A percentile compares a stretch with the other conserved stretches of the same genome.
Conservation (phyloP, 2,113 vertebrate genomes). For the Aptenodytes patagonicus region DNA sequence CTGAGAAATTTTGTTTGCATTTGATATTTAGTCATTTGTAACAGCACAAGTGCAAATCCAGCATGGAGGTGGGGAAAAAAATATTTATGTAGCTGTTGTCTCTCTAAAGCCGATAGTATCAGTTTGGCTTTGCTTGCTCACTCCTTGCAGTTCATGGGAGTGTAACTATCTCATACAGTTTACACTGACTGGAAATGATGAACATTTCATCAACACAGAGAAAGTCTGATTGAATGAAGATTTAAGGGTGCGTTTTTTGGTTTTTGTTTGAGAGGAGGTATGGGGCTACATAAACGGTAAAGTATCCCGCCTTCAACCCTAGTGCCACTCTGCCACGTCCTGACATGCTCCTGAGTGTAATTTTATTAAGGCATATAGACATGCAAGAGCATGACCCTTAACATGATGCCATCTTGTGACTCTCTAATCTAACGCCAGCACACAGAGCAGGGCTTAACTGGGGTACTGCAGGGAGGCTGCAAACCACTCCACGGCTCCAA, state of each 20-base stretch:
- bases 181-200: neutral
- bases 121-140: neutral
- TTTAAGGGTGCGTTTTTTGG: rapidly evolving
- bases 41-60: neutral
- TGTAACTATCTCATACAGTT: neutral
- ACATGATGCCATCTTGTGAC: no score
- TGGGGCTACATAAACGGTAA: neutral
- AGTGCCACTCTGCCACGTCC: neutral
- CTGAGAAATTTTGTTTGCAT: neutral
- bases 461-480: neutral
- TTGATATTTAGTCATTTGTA: neutral
- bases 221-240: neutral
- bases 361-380: neutral
- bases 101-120: neutral
- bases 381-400: neutral
- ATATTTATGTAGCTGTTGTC: neutral
- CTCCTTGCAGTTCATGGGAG: neutral
- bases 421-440: neutral
- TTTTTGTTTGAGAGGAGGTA: neutral
- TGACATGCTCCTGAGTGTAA: neutral
- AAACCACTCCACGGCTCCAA: neutral
- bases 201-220: neutral
- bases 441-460: neutral
- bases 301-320: neutral
- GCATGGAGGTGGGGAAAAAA: no score